Base-by-base conservation (phyloP, 2,888 invertebrate species). In the Diabrotica balteata region DNA sequence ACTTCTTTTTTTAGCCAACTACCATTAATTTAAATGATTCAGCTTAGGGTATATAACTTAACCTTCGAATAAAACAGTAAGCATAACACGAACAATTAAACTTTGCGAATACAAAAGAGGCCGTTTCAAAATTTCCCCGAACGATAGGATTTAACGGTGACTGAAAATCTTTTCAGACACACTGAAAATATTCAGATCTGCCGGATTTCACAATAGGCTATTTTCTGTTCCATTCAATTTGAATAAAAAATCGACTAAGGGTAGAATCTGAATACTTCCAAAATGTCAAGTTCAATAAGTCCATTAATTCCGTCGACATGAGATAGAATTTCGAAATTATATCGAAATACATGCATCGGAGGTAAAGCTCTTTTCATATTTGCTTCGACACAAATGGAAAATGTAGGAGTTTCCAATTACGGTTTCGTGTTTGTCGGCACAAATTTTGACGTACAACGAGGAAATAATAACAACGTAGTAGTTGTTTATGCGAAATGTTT, bases 221-320 rank as follows among this genome's bases (percentile, higher is more conserved):
- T 58, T 64, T 64, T 64, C 64, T 64, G 64, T 64, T 52, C 52
- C 64, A 64, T 64, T 64, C 64, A 52, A 59, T 64, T 52, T 42
- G 64, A 58, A 64, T 64, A 64, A 63, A 64, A 64, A 62, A 64
- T 58, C 51, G 63, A 63, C 45, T 63, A 58, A 58, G 57, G 63
- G 63, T 51, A 57, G 50, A 63, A 57, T 50, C 50, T 11, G 54
- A 63, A 63, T 49, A 55, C 44, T 63, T 63, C 55, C 47, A 57
- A 63, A 63, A 63, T 63, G 63, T 63, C 63, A 57, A 63, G 64
- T 64, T 64, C 64, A 64, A 64, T 64, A 64, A 52, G 64, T 46
- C 64, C 64, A 64, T 64, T 64, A 64, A 45, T 59, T 52, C 17
- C 43, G 46, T 51, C 52, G 44, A 58, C 58, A 64, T 52, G 17